Evolutionary conservation across 1,140 invertebrate species (phyloP), one percentile per base, ranked within the genome.

Genomic region (Drosophila oshimai): DNA sequence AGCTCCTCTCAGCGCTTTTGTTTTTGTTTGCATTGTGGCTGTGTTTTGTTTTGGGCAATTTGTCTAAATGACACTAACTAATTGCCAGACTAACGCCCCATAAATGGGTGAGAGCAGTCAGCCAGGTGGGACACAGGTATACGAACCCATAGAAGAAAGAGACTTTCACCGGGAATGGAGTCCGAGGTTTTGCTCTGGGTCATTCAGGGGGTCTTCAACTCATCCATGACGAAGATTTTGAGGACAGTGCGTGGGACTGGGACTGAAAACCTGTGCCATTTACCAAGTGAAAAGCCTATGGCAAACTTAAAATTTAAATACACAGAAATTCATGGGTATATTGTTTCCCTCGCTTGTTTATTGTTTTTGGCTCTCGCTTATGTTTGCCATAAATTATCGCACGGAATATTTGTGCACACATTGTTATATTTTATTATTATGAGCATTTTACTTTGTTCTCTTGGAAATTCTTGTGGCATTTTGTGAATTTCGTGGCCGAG

Each of bases 11-110:
- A 34, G 45, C 45, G 68, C 55, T 39, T 71, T 70, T 60, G 42
- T 34, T 57, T 72, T 49, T 72, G 53, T 71, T 71, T 60, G 36
- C 44, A 45, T 47, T 77, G 51, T 37, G 44, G 41, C 20, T 68
- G 37, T 29, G 46, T 77, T 69, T 47, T 50, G 49, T 72, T 80
- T 70, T 76, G 73, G 67, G 71, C 80, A 84, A 84, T 84, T 86
- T 86, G 75, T 80, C 79, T 86, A 86, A 84, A 79, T 84, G 80
- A 79, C 80, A 84, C 79, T 86, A 84, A 84, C 79, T 84, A 84
- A 84, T 84, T 84, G 79, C 57, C 60, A 74, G 75, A 86, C 75
- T 86, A 86, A 84, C 79, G 80, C 79, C 81, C 79, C 79, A 86
- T 71, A 79, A 84, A 86, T 80, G 69, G 69, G 46, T 39, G 58